A percentile compares a stretch with the other conserved stretches of the same genome.
Evolutionary conservation across 1,140 invertebrate species (phyloP).

Genomic region (Neodiprion pinetum): DNA sequence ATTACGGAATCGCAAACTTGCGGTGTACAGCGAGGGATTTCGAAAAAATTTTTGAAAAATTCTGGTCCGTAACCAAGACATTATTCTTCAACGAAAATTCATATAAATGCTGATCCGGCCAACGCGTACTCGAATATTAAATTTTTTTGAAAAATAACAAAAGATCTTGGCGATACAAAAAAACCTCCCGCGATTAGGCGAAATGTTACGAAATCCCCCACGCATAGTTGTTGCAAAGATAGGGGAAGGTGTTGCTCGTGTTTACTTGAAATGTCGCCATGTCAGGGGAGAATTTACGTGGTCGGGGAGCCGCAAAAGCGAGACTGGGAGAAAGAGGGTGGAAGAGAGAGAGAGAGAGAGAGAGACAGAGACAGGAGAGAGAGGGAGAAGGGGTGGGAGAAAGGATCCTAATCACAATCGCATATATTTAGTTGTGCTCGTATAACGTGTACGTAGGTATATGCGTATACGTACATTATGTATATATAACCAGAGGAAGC

Average conservation of each 20-base stretch:
- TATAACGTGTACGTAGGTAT: not conserved
- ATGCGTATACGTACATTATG: not conserved
- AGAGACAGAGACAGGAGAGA: slow-evolving; percentile 7
- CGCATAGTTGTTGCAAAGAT: not conserved
- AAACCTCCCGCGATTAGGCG: not conserved
- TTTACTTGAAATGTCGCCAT: too few relatives aligned
- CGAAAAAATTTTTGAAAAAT: too few relatives aligned
- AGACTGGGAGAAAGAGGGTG: slow-evolving; percentile 3
- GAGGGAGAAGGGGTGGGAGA: slow-evolving; percentile 31
- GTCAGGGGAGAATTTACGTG: too few relatives aligned
- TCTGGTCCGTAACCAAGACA: too few relatives aligned
- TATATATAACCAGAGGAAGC: not conserved
- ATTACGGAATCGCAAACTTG: too few relatives aligned
- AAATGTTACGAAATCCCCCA: not conserved
- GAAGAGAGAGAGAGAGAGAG: slow-evolving; percentile 12
- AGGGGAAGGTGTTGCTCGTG: too few relatives aligned
- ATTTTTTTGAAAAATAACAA: too few relatives aligned
- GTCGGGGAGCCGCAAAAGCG: slow-evolving; percentile 5
- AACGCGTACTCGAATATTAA: too few relatives aligned
- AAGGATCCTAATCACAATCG: not conserved
- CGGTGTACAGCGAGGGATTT: too few relatives aligned
- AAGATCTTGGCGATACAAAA: too few relatives aligned
- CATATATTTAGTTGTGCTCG: not conserved
- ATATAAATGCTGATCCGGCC: too few relatives aligned
- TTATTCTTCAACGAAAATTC: too few relatives aligned